These are phyloP conservation scores for Cepaea hortensis DNA, from an alignment of 2,888 invertebrate species.

Conservation along the genomic window DNA sequence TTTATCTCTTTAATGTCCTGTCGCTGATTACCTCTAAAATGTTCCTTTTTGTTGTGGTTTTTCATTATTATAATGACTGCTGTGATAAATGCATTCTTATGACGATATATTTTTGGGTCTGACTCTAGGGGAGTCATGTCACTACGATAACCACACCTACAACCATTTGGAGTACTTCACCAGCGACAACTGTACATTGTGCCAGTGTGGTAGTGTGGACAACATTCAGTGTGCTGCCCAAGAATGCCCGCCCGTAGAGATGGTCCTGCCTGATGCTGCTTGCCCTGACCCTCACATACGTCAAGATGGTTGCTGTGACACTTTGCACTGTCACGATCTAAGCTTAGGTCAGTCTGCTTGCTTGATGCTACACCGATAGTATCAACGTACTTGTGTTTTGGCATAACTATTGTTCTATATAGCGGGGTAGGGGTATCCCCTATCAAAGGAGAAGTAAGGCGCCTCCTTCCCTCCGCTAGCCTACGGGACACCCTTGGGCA, in stretches of 20 bases:
- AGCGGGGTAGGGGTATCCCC: too few relatives aligned
- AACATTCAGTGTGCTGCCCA: slow-evolving; percentile 51
- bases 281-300: slow-evolving; percentile 54
- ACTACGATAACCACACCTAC: slow-evolving; percentile 52
- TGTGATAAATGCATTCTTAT: too few relatives aligned
- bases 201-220: slow-evolving; percentile 52
- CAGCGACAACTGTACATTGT: slow-evolving; percentile 55
- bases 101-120: not conserved
- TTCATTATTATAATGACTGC: too few relatives aligned
- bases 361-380: too few relatives aligned
- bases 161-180: slow-evolving; percentile 52
- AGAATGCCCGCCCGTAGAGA: slow-evolving; percentile 44
- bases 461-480: too few relatives aligned
- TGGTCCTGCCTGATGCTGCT: slow-evolving; percentile 48
- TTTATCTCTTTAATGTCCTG: too few relatives aligned
- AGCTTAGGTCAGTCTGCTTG: slow-evolving; percentile 30
- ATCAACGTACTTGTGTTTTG: too few relatives aligned
- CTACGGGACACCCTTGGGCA: too few relatives aligned
- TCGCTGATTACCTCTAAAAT: too few relatives aligned
- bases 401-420: too few relatives aligned
- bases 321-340: slow-evolving; percentile 49
- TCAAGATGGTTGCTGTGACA: slow-evolving; percentile 53
- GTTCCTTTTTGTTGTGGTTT: too few relatives aligned
- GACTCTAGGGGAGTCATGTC: slow-evolving; percentile 42
- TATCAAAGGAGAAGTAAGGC: too few relatives aligned